A percentile compares a stretch with the other conserved stretches of the same genome.
These are phyloP conservation scores for Sebastolobus alascanus DNA, from an alignment of 2,797 vertebrate genomes.

Conservation along the genomic window DNA sequence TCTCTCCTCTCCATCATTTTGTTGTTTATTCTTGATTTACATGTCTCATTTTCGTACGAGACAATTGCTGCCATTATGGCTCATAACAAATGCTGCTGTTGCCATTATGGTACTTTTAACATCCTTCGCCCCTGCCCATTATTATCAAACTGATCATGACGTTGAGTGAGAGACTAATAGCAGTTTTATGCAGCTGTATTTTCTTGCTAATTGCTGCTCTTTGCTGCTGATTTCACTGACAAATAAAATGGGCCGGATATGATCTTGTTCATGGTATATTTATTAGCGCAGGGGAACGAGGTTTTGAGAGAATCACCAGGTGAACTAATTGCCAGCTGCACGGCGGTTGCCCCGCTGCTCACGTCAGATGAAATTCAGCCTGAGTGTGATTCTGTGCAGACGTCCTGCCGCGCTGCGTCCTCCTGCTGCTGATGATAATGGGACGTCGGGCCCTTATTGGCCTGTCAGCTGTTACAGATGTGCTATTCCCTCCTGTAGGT, in stretches of 20 bases:
- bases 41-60: conserved; percentile 89
- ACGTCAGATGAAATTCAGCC: conserved; percentile 32
- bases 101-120: conserved; percentile 86
- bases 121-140: conserved; percentile 82
- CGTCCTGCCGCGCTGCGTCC: conserved; percentile 26
- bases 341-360: conserved; percentile 27
- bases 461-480: conserved; percentile 77
- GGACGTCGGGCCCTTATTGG: conserved; percentile 64
- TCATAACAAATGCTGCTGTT: conserved; percentile 89
- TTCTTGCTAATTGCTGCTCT: conserved; percentile 53
- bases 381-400: conserved; percentile 38
- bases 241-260: conserved; percentile 32
- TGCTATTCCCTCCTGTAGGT: conserved; percentile 66
- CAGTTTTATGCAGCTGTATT: conserved; percentile 41
- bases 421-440: conserved; percentile 70
- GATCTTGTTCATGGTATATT: conserved; percentile 33
- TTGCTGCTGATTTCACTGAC: conserved; percentile 45
- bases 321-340: conserved; percentile 30
- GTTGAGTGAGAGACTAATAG: conserved; percentile 21
- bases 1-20: conserved; percentile 74
- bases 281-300: conserved; percentile 30
- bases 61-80: conserved; percentile 85
- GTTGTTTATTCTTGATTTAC: conserved; percentile 88
- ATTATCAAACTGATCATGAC: conserved; percentile 44
- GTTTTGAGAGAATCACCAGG: conserved; percentile 15